Evolutionary conservation across 2,113 vertebrate genomes (phyloP).

Genomic region (Hippotragus niger): DNA sequence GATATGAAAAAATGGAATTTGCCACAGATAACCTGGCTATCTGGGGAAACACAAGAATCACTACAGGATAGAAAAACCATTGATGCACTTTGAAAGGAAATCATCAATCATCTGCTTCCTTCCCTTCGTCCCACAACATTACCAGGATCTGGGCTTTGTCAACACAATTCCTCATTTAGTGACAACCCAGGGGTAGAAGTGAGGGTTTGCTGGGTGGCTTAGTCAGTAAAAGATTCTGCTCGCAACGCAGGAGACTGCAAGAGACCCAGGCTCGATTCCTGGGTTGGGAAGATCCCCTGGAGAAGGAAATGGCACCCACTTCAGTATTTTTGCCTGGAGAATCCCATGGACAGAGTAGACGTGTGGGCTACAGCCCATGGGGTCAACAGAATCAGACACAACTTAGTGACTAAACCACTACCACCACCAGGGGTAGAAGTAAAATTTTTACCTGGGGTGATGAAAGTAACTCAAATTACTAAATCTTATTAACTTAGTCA

Average conservation of each 20-base stretch:
- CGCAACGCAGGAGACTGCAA: accelerated
- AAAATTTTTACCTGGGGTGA: background rate
- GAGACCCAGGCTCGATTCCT: background rate
- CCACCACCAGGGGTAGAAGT: background rate
- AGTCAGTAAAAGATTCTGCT: background rate
- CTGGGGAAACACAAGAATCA: background rate
- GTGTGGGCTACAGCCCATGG: accelerated
- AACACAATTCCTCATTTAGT: background rate
- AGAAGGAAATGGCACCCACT: background rate
- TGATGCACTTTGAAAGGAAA: background rate
- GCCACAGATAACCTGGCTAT: background rate
- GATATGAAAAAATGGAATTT: background rate
- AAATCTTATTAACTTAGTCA: background rate
- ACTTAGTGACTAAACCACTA: background rate
- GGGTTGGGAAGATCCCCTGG: background rate
- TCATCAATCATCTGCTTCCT: background rate
- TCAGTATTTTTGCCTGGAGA: background rate
- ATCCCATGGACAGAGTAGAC: background rate
- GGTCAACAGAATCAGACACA: background rate
- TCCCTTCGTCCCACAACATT: background rate
- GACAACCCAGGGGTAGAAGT: background rate
- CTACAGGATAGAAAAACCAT: background rate
- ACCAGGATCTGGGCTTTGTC: background rate
- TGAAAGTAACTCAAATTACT: background rate
- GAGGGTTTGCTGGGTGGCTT: background rate